Percentiles rank a stretch among this genome's conserved stretches.
phyloP scores from a whole-genome alignment of 2,113 vertebrate genomes.

The Catharus fuscescens region DNA sequence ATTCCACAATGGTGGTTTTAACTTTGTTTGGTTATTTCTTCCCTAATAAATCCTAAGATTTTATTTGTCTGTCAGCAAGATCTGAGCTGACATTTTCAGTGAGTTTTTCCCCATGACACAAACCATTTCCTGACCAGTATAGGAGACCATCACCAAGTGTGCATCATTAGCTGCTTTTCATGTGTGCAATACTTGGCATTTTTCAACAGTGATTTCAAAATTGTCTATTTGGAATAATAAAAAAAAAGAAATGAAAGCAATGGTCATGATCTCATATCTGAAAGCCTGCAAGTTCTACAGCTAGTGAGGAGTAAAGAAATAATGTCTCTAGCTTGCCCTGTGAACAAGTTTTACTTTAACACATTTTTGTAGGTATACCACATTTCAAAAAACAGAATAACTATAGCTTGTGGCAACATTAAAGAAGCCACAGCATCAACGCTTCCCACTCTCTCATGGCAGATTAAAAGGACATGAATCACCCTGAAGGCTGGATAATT shows the following conservation, averaged over 20 bases:
- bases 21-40: neutral
- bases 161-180: neutral
- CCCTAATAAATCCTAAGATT: slow-evolving; percentile 11
- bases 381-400: neutral
- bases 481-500: slow-evolving; percentile 15
- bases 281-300: neutral
- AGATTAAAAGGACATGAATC: slow-evolving; percentile 8
- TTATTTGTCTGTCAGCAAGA: slow-evolving; percentile 4
- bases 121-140: neutral
- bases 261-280: neutral
- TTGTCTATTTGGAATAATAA: neutral
- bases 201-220: neutral
- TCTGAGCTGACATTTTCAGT: neutral
- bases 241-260: neutral
- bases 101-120: neutral
- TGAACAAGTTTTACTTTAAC: neutral
- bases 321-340: neutral
- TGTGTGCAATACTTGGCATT: neutral
- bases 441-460: neutral
- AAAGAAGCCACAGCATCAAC: neutral
- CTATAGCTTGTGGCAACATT: neutral
- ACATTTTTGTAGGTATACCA: neutral
- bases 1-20: neutral
- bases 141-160: neutral
- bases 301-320: neutral